Evolutionary conservation across 2,113 vertebrate genomes (phyloP).

Genomic region (Nannobrachium achirus): DNA sequence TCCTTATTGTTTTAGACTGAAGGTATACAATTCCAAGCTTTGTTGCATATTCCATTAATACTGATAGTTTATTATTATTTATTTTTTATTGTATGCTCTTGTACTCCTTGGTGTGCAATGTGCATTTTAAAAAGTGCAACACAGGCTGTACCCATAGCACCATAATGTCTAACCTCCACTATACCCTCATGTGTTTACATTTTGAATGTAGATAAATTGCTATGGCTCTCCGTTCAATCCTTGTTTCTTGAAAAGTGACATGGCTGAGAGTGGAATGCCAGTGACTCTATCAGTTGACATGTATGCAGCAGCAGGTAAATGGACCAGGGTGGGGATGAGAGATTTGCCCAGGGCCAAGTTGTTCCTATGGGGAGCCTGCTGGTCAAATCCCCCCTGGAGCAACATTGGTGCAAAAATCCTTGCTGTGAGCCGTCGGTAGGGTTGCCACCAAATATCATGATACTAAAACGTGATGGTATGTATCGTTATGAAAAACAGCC

Average conservation of each 20-base stretch:
- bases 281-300: not conserved
- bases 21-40: slow-evolving; percentile 11
- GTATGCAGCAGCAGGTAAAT: slow-evolving; percentile 38
- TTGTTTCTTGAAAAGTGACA: slow-evolving; percentile 35
- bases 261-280: slow-evolving; percentile 8
- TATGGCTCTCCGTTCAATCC: slow-evolving; percentile 16
- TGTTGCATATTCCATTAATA: slow-evolving; percentile 14
- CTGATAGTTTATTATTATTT: slow-evolving; percentile 5
- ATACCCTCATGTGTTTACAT: not conserved
- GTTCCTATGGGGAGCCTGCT: slow-evolving; percentile 42
- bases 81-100: not conserved
- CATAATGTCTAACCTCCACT: not conserved
- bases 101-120: too few relatives aligned
- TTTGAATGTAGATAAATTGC: not conserved
- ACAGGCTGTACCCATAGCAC: not conserved
- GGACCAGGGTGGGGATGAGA: slow-evolving; percentile 38
- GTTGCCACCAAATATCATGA: too few relatives aligned
- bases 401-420: slow-evolving; percentile 65
- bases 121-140: too few relatives aligned
- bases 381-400: slow-evolving; percentile 61
- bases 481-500: too few relatives aligned
- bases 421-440: slow-evolving; percentile 40
- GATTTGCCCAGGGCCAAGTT: slow-evolving; percentile 23
- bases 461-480: too few relatives aligned
- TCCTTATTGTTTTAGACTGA: slow-evolving; percentile 14